A percentile compares a stretch with the other conserved stretches of the same genome.
These are phyloP conservation scores for Nesoenas mayeri DNA, from an alignment of 2,113 vertebrate species.

Conservation along the genomic window DNA sequence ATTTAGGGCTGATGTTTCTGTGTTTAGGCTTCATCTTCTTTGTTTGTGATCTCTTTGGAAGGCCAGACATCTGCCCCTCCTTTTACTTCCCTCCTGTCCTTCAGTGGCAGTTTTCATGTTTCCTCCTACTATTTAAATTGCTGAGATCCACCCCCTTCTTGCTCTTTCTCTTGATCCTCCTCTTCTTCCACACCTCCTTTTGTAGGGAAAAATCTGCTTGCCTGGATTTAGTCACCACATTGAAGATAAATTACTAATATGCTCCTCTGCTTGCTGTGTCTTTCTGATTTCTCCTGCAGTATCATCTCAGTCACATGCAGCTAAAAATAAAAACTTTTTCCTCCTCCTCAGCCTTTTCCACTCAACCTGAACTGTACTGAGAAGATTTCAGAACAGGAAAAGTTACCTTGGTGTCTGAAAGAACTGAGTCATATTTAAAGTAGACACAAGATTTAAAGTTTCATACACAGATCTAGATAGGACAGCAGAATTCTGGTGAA, in stretches of 20 bases:
- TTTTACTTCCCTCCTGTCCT: not conserved
- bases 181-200: not conserved
- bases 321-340: conserved; percentile 35
- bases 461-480: not conserved
- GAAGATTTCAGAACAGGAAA: not conserved
- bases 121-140: not conserved
- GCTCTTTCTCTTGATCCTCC: not conserved
- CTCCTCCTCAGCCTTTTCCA: not conserved
- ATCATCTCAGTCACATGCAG: not conserved
- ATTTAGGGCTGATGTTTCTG: not conserved
- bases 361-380: not conserved
- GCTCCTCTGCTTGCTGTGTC: not conserved
- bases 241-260: not conserved
- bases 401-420: not conserved
- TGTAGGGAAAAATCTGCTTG: not conserved
- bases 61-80: not conserved
- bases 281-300: not conserved
- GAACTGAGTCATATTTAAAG: not conserved
- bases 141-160: not conserved
- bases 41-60: not conserved
- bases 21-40: not conserved
- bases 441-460: not conserved
- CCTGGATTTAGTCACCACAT: not conserved
- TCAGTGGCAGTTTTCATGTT: not conserved
- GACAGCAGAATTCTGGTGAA: not conserved